Base-by-base conservation (phyloP, 2,888 invertebrate genomes). In the Synergus japonicus region DNA sequence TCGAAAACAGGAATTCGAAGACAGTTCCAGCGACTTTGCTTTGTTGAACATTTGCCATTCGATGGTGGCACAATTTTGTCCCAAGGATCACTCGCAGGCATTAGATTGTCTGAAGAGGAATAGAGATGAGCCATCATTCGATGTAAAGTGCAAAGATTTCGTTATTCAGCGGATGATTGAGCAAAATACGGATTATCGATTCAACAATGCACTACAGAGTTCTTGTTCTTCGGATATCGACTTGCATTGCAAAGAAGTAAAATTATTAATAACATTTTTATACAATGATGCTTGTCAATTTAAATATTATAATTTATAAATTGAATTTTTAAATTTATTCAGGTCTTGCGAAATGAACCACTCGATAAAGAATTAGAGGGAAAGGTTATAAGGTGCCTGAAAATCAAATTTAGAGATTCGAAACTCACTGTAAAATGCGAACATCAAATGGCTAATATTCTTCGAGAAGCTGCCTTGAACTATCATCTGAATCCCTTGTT, bases 161-260 rank as follows among this genome's bases (percentile, higher is more conserved):
- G 96, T 98, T n/a, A 94, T 97, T 0, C 96, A 96, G 89, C 94
- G 98, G 86, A 96, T 98, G 95, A 96, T 97, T 84, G 97, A 98
- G 91, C 97, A 97, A 92, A 97, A 97, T 89, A 95, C 96, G 80
- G 98, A 99, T 92, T 97, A 96, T 88, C 95, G 98, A 82, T 95
- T 98, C 83, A 98, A 98, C 93, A 97, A 96, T 4, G 95, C 96
- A 37, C 93, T 99, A 79, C 96, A 96, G 90, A 94, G 95, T 86
- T 95, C 96, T 15, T 99, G 99, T 90, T 95, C 95, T 85, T 91
- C 93, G 82, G 98, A 98, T 90, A 97, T 98, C 29, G 94, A 95
- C 81, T 96, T 95, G 87, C 95, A 95, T 90, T 96, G 96, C 89
- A 92, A 93, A 46, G 90, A 93, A 82, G 93, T 95, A 85, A 91